Evolutionary conservation across 30 jellyfish, hydroid and myxozoan species (phyloP).

Genomic region (Hydractinia symbiolongicarpus): DNA sequence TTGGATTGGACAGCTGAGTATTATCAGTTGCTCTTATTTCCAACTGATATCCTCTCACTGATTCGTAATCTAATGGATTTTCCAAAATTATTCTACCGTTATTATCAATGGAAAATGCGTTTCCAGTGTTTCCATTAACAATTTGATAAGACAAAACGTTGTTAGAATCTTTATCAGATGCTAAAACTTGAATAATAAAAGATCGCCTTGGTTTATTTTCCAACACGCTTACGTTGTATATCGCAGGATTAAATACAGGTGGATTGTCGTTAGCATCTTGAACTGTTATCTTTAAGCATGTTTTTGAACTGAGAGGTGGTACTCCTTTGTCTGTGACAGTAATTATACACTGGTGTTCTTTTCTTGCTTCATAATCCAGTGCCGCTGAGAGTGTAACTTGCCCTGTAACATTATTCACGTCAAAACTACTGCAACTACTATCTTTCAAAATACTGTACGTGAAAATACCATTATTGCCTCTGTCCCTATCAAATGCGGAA

Average conservation of each 20-base stretch:
- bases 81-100: slow-evolving; percentile 15
- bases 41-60: slow-evolving; percentile 1
- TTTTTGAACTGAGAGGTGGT: slow-evolving; percentile 28
- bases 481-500: slow-evolving; percentile 46
- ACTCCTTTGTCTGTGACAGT: slow-evolving; percentile 33
- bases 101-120: slow-evolving; percentile 16
- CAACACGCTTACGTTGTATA: slow-evolving; percentile 19
- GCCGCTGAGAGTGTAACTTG: slow-evolving; percentile 33
- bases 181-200: slow-evolving; percentile 18
- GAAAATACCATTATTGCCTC: slow-evolving; percentile 42
- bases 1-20: slow-evolving; percentile 28
- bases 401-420: slow-evolving; percentile 62
- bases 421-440: slow-evolving; percentile 12
- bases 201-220: slow-evolving; percentile 27
- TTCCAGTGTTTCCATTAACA: slow-evolving; percentile 29
- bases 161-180: slow-evolving; percentile 37
- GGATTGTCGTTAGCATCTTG: slow-evolving; percentile 65
- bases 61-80: slow-evolving; percentile 32
- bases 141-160: not conserved
- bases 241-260: slow-evolving; percentile 50
- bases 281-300: slow-evolving; percentile 33
- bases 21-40: slow-evolving; percentile 61
- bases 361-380: slow-evolving; percentile 54
- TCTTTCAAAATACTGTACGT: slow-evolving; percentile 46
- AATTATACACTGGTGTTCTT: slow-evolving; percentile 37